A percentile compares a stretch with the other conserved stretches of the same genome.
Evolutionary conservation across 2,113 vertebrate species (phyloP).

Genomic region (Dasypus novemcinctus): DNA sequence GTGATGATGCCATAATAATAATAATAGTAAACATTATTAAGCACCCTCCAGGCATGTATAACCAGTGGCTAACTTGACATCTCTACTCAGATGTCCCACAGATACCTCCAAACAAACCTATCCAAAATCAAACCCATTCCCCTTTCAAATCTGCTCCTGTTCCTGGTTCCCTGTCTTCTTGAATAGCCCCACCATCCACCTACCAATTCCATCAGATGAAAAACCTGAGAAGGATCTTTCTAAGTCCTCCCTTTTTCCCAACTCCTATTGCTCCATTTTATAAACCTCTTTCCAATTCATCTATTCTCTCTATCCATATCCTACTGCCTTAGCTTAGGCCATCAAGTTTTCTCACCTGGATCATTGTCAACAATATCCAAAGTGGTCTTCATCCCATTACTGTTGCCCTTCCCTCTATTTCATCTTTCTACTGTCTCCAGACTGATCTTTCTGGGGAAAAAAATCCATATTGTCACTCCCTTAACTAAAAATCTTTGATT

Average conservation of each 20-base stretch:
- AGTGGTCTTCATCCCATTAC: neutral
- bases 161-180: neutral
- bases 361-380: neutral
- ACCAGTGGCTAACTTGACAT: too few relatives aligned
- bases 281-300: neutral
- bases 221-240: neutral
- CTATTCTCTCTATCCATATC: neutral
- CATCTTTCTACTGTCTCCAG: neutral
- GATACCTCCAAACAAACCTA: neutral
- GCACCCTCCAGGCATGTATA: neutral
- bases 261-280: neutral
- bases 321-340: neutral
- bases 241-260: neutral
- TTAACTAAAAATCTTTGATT: neutral
- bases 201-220: neutral
- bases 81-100: neutral
- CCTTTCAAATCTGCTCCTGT: neutral
- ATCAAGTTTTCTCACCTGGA: neutral
- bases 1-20: neutral
- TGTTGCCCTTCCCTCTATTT: neutral
- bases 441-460: neutral
- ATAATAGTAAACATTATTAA: neutral
- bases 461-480: neutral
- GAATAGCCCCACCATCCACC: neutral
- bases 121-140: neutral